These are phyloP conservation scores for Lophura nycthemera DNA, from an alignment of 2,113 vertebrate genomes.

Conservation along the genomic window DNA sequence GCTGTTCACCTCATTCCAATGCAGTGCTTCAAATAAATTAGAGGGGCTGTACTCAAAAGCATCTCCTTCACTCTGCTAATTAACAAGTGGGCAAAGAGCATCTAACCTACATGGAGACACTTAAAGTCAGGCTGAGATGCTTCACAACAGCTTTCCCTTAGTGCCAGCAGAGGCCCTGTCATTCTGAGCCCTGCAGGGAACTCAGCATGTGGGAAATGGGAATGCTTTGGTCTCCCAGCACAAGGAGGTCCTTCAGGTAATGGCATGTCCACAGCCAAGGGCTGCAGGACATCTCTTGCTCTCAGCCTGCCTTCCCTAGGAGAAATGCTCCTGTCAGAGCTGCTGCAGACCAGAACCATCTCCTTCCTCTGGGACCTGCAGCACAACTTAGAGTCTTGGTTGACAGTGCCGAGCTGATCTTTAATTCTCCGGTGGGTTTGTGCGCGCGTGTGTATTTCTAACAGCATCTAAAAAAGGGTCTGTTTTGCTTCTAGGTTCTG, in stretches of 20 bases:
- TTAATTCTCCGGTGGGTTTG: conserved; percentile 21
- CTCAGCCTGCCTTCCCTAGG: not conserved
- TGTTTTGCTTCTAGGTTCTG: conserved; percentile 65
- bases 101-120: rapidly evolving
- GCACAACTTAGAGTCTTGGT: not conserved
- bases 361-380: not conserved
- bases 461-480: conserved; percentile 32
- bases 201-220: not conserved
- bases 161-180: not conserved
- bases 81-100: not conserved
- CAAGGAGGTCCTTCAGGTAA: not conserved
- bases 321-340: not conserved
- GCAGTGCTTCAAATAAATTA: not conserved
- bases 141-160: not conserved
- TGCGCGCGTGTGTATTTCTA: not conserved
- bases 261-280: not conserved
- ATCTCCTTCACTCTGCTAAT: not conserved
- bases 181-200: not conserved
- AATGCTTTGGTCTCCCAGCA: not conserved
- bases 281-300: not conserved
- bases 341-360: not conserved
- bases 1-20: not conserved
- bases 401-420: conserved; percentile 1
- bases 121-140: not conserved
- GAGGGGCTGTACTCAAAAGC: not conserved